Percentiles rank a stretch among this genome's conserved stretches.
These are phyloP conservation scores for Leptura quadrifasciata DNA, from an alignment of 2,888 invertebrate species.

Conservation along the genomic window DNA sequence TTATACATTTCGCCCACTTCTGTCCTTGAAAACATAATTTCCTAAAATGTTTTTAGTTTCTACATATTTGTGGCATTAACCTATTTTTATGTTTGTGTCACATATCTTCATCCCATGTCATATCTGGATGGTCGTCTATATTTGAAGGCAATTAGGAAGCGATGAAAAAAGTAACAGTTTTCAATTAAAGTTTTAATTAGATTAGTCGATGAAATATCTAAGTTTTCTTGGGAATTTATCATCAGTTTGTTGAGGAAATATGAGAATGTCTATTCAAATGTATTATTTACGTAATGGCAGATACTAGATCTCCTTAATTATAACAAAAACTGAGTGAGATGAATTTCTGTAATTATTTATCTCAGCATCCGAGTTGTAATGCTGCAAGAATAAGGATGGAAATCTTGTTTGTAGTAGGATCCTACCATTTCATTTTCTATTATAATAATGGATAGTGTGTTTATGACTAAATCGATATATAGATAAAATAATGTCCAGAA, in stretches of 20 bases:
- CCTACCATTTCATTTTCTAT: conserved; percentile 12
- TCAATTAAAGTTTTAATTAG: background rate
- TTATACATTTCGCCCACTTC: no score
- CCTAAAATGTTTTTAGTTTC: no score
- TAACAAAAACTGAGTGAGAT: background rate
- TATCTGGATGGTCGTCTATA: no score
- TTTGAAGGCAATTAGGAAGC: background rate
- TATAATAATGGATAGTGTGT: conserved; percentile 25
- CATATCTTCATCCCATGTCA: no score
- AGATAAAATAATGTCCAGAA: conserved; percentile 17
- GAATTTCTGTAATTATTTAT: conserved; percentile 22
- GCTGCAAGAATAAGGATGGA: conserved; percentile 9
- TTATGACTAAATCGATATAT: conserved; percentile 26
- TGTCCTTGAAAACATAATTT: no score
- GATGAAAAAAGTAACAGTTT: background rate
- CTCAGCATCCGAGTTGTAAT: conserved; percentile 17
- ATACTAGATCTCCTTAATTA: background rate
- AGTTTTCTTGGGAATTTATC: background rate
- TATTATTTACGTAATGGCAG: background rate
- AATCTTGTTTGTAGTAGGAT: conserved; percentile 22
- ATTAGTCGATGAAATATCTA: background rate
- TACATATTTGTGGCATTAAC: no score
- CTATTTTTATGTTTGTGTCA: no score
- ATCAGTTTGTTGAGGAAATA: background rate
- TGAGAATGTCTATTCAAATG: background rate